Conservation (phyloP, 2,888 invertebrate genomes). For the Orchesellides sinensis region DNA sequence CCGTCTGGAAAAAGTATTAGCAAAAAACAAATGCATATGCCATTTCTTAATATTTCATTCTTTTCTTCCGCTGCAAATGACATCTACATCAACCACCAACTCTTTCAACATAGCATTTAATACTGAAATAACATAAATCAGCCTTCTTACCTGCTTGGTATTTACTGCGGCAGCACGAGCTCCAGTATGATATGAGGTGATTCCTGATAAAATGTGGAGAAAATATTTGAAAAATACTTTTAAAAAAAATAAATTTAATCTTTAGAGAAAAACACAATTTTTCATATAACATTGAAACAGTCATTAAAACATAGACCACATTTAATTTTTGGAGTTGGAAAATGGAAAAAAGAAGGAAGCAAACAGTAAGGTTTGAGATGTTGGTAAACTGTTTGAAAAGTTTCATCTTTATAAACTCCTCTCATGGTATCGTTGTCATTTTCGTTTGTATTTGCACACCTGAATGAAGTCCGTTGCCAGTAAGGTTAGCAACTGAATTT, state of each 20-base stretch:
- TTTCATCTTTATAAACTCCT: no score
- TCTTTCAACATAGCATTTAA: no score
- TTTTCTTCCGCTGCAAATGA: no score
- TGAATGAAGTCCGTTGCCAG: slow-evolving; percentile 72
- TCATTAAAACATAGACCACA: not conserved
- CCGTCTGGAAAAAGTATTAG: not conserved
- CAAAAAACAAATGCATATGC: no score
- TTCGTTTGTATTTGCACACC: slow-evolving; percentile 63
- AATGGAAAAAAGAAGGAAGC: not conserved
- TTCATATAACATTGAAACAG: not conserved
- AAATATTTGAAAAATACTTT: no score
- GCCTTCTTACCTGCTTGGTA: slow-evolving; percentile 61
- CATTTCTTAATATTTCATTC: no score
- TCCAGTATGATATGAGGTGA: slow-evolving; percentile 68
- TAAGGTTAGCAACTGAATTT: slow-evolving; percentile 70
- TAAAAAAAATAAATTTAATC: not conserved
- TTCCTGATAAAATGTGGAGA: slow-evolving; percentile 52
- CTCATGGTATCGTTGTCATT: not conserved
- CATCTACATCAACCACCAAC: no score
- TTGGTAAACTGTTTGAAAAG: no score
- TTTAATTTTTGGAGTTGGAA: not conserved
- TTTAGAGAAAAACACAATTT: not conserved
- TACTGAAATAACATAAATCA: no score
- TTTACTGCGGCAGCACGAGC: slow-evolving; percentile 45
- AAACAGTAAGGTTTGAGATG: no score